These are phyloP conservation scores for Notarius quadriscutis DNA, from an alignment of 2,113 vertebrate genomes.

Conservation along the genomic window DNA sequence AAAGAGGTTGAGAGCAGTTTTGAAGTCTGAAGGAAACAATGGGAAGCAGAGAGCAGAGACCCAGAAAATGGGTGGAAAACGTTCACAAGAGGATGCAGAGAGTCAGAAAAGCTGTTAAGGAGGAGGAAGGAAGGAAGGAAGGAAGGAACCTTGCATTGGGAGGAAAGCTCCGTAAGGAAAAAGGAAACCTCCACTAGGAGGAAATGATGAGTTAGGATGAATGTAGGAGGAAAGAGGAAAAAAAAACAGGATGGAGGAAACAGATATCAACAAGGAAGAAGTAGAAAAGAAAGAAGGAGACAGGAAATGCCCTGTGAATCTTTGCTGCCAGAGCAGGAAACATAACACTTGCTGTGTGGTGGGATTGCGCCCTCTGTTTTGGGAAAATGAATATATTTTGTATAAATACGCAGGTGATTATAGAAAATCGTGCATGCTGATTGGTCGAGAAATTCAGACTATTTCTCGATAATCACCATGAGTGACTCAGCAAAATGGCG, in stretches of 20 bases:
- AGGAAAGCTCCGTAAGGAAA: not conserved
- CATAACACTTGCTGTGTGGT: not conserved
- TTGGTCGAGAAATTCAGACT: too few relatives aligned
- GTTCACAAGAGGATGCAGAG: not conserved
- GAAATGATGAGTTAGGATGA: not conserved
- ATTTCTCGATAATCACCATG: too few relatives aligned
- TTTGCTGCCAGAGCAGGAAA: not conserved
- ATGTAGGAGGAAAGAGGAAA: not conserved
- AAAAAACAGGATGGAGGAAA: not conserved
- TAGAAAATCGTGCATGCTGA: too few relatives aligned
- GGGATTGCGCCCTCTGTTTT: too few relatives aligned
- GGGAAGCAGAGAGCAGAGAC: not conserved
- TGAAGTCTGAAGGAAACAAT: too few relatives aligned
- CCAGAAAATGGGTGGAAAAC: not conserved
- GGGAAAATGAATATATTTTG: too few relatives aligned
- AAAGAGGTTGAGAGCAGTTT: not conserved
- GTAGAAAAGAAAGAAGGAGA: not conserved
- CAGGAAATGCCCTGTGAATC: not conserved
- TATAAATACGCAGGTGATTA: too few relatives aligned
- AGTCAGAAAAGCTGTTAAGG: not conserved
- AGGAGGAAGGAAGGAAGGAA: not conserved
- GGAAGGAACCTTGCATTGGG: not conserved
- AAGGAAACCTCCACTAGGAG: not conserved
- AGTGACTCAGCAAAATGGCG: too few relatives aligned
- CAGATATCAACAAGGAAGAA: too few relatives aligned